Conservation (phyloP, 2,113 vertebrate genomes). For the Campylomormyrus tamandua region DNA sequence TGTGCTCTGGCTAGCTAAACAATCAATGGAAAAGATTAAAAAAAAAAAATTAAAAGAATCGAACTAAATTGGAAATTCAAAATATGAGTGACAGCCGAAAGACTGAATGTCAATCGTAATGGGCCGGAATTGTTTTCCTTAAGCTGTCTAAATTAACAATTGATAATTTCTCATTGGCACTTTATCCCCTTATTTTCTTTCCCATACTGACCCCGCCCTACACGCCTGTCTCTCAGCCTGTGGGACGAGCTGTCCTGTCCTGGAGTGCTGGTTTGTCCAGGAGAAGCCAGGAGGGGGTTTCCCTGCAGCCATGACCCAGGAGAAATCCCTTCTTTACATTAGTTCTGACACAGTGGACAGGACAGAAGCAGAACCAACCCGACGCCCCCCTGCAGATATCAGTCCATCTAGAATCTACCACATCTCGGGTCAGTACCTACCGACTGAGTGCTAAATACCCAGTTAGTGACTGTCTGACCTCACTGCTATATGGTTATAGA, state of each 20-base stretch:
- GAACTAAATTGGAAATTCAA: neutral
- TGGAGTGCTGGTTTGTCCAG: constrained; percentile 67
- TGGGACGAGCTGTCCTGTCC: constrained; percentile 42
- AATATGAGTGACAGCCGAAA: neutral
- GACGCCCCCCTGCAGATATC: constrained; percentile 38
- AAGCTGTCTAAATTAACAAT: neutral
- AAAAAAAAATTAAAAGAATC: neutral
- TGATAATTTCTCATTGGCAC: neutral
- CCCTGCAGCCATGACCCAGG: constrained; percentile 48
- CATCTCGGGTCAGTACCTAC: constrained; percentile 46
- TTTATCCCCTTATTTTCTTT: neutral
- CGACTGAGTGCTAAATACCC: neutral
- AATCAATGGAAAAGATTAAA: neutral
- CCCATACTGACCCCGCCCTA: neutral
- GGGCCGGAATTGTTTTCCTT: neutral
- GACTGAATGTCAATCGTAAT: neutral
- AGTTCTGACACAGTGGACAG: neutral
- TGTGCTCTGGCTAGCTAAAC: neutral
- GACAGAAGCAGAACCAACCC: neutral
- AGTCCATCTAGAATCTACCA: constrained; percentile 41
- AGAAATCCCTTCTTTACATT: constrained; percentile 54
- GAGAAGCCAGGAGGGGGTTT: constrained; percentile 53
- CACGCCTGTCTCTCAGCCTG: constrained; percentile 29
- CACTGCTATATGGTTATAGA: neutral
- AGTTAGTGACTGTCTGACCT: neutral